Evolutionary conservation across 1,140 invertebrate species (phyloP), one percentile per base, ranked within the genome.

Genomic region (Diuraphis noxia): DNA sequence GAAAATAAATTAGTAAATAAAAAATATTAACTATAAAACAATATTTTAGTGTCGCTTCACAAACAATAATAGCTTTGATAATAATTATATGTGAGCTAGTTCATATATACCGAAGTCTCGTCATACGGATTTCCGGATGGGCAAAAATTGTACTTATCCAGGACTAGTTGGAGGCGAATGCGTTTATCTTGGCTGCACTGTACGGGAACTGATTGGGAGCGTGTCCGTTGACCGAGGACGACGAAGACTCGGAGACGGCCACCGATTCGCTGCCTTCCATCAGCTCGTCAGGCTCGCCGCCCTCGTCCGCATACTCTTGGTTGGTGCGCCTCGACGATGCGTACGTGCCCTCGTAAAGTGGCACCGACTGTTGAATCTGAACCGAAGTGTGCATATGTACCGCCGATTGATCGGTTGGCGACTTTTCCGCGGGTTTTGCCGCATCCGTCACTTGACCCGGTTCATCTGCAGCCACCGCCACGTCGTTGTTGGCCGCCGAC

Each of bases 201-300:
- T 91, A 91, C 63, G 89, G 89, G 36, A 91, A 91, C 43, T 91
- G 89, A 21, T 34, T 49, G 34, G 89, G 89, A 10, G 89, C 89
- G 89, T 91, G 89, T n/a, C 89, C 77, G 43, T 91, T 91, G 17
- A 46, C 2, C 41, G 88, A n/a, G 4, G 88, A 40, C 30, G 40
- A 8, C 41, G 87, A 43, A 21, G 87, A 46, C n/a, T 43, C 30
- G 10, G 40, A 30, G 38, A 77, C 52, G 63, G 41, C 63, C 21
- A 40, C 77, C 34, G 89, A 38, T 36, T 91, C 89, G 43, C 89
- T 91, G 40, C 89, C 89, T 8, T 43, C 77, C 89, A 91, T 91
- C 41, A 91, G 25, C 23, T 91, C 89, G 23, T 52, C 88, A 9
- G 63, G 30, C 40, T 38, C 88, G 21, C 43, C 46, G 21, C 13